These are phyloP conservation scores for Pyrgus malvae DNA, from an alignment of 2,888 invertebrate species.

Conservation along the genomic window DNA sequence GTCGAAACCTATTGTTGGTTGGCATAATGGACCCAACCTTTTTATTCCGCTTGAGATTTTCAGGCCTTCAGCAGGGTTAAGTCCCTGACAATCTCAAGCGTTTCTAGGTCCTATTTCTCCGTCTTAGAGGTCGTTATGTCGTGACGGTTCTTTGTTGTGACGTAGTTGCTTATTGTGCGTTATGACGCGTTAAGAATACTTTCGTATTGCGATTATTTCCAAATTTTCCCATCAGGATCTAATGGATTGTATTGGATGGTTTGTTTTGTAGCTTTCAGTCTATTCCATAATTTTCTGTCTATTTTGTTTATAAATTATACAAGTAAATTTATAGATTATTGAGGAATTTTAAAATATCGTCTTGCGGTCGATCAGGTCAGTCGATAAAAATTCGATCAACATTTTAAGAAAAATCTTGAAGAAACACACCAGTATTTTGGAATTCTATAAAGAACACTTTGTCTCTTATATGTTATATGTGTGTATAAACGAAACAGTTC, in stretches of 20 bases:
- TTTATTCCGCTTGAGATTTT: slow-evolving; percentile 73
- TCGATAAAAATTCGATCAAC: too few relatives aligned
- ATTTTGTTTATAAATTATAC: background rate
- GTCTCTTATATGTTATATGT: too few relatives aligned
- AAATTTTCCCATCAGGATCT: slow-evolving; percentile 8
- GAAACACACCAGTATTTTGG: too few relatives aligned
- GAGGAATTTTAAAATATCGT: too few relatives aligned
- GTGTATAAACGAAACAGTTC: too few relatives aligned
- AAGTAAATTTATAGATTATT: too few relatives aligned
- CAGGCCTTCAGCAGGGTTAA: slow-evolving; percentile 36
- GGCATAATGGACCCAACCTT: slow-evolving; percentile 70
- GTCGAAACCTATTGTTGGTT: slow-evolving; percentile 55
- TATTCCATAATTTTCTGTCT: too few relatives aligned
- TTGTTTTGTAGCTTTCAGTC: too few relatives aligned
- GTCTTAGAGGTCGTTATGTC: slow-evolving; percentile 3
- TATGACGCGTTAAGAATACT: slow-evolving; percentile 14
- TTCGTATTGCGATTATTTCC: background rate
- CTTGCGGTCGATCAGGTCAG: too few relatives aligned
- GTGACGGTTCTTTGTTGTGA: background rate
- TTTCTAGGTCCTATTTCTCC: slow-evolving; percentile 33
- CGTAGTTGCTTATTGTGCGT: slow-evolving; percentile 10
- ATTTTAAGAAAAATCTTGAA: too few relatives aligned
- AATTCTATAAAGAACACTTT: too few relatives aligned
- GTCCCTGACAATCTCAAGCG: slow-evolving; percentile 6
- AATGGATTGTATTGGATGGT: background rate